Conservation (phyloP, 1,140 invertebrate species). For the Drosophila nebulosa region DNA sequence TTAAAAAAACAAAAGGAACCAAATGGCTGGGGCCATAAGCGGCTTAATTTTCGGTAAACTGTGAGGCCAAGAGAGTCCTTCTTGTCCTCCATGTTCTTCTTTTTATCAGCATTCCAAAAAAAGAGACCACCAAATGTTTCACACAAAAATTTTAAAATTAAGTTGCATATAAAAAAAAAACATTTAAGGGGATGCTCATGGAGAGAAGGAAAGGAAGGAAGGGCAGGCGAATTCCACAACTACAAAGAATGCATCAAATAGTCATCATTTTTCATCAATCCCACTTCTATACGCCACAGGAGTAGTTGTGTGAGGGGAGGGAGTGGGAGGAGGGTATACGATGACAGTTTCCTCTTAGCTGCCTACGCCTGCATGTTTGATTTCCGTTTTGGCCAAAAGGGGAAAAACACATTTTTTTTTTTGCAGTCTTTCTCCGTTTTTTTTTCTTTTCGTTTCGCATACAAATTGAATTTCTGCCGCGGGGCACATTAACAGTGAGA, state of each 20-base stretch:
- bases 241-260: conserved; percentile 1
- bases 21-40: conserved; percentile 55
- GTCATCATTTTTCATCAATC: conserved; percentile 1
- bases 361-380: background rate
- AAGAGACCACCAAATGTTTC: conserved; percentile 25
- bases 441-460: conserved; percentile 48
- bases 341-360: background rate
- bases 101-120: conserved; percentile 24
- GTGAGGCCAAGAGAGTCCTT: background rate
- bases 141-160: conserved; percentile 1
- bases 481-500: conserved; percentile 67
- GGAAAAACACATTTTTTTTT: conserved; percentile 12
- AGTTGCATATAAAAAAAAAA: conserved; percentile 1
- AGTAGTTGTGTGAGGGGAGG: no score
- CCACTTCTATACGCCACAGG: conserved; percentile 16
- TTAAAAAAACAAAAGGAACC: conserved; percentile 56
- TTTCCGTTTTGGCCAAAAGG: background rate
- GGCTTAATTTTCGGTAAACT: conserved; percentile 59
- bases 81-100: no score
- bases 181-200: no score
- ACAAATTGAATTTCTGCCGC: conserved; percentile 80
- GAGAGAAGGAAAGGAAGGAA: background rate
- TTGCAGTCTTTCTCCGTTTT: conserved; percentile 3
- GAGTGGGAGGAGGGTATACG: background rate
- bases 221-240: conserved; percentile 37